Evolutionary conservation across 92 coral and sea anemone species (phyloP).

Genomic region (Palythoa caribaeorum): DNA sequence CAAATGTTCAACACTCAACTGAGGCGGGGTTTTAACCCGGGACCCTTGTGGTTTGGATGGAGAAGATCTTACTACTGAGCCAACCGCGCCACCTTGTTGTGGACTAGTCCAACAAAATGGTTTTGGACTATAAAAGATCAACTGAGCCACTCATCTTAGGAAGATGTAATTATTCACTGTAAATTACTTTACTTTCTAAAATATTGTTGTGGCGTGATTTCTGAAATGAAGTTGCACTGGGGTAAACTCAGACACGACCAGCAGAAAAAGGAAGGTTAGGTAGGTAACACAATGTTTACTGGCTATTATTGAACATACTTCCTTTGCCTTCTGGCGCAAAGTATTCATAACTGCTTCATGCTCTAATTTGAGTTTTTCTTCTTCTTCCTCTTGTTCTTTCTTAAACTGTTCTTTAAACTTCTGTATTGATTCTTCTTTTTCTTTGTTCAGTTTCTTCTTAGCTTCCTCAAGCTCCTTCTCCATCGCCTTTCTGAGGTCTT

Average conservation of each 20-base stretch:
- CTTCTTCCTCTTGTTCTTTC: conserved; percentile 87
- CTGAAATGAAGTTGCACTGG: too few species aligned
- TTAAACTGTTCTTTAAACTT: conserved; percentile 69
- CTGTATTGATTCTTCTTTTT: conserved; percentile 77
- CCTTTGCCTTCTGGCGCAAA: conserved; percentile 83
- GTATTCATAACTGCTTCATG: conserved; percentile 93
- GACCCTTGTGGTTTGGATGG: too few species aligned
- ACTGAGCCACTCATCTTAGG: too few species aligned
- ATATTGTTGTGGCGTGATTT: not conserved
- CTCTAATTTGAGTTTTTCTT: conserved; percentile 72
- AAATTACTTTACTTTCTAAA: not conserved
- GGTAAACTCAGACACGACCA: too few species aligned
- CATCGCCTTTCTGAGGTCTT: conserved; percentile 84
- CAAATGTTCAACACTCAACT: too few species aligned
- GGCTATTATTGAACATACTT: conserved; percentile 8
- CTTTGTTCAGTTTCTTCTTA: conserved; percentile 74
- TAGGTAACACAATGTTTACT: too few species aligned
- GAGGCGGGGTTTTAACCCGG: too few species aligned
- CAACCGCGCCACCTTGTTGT: too few species aligned
- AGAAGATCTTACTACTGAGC: too few species aligned
- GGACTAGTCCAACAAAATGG: too few species aligned
- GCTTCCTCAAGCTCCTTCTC: conserved; percentile 87
- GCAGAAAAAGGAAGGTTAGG: too few species aligned
- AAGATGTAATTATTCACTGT: not conserved
- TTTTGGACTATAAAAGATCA: too few species aligned